A percentile compares a stretch with the other conserved stretches of the same genome.
Conservation (phyloP, 2,113 vertebrate genomes). For the Malurus elegans region DNA sequence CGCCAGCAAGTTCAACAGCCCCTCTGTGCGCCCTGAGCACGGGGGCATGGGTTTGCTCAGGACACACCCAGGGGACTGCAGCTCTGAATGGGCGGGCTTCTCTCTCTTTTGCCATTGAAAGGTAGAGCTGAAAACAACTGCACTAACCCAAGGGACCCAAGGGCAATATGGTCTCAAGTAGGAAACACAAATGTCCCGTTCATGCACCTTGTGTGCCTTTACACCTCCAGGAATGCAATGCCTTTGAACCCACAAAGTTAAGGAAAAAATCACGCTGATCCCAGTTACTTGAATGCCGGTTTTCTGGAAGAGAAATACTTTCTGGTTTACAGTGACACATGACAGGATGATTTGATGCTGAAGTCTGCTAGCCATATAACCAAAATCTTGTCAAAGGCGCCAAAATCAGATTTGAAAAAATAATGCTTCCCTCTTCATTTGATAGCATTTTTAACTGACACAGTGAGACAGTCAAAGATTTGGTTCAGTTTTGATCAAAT, state of each 20-base stretch:
- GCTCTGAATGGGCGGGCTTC: fast-evolving
- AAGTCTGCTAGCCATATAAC: conserved; percentile 65
- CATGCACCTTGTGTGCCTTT: too few species aligned
- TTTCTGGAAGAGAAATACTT: neutral
- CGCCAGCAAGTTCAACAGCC: neutral
- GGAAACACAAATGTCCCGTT: too few species aligned
- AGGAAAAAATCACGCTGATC: neutral
- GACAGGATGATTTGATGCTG: conserved; percentile 32
- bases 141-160: neutral
- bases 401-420: conserved; percentile 74
- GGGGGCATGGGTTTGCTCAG: fast-evolving
- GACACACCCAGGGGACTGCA: neutral
- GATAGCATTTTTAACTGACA: conserved; percentile 72
- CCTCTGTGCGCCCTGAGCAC: neutral
- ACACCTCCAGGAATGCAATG: neutral
- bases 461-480: conserved; percentile 54
- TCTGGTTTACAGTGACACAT: conserved; percentile 54
- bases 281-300: neutral
- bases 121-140: neutral
- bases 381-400: conserved; percentile 75
- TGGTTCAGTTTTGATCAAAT: conserved; percentile 64
- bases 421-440: conserved; percentile 76
- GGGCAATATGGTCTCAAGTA: too few species aligned
- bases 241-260: neutral
- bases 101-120: neutral